Percentiles rank a stretch among this genome's conserved stretches.
These are phyloP conservation scores for Actinemys pallida DNA, from an alignment of 2,113 vertebrate genomes.

Conservation along the genomic window DNA sequence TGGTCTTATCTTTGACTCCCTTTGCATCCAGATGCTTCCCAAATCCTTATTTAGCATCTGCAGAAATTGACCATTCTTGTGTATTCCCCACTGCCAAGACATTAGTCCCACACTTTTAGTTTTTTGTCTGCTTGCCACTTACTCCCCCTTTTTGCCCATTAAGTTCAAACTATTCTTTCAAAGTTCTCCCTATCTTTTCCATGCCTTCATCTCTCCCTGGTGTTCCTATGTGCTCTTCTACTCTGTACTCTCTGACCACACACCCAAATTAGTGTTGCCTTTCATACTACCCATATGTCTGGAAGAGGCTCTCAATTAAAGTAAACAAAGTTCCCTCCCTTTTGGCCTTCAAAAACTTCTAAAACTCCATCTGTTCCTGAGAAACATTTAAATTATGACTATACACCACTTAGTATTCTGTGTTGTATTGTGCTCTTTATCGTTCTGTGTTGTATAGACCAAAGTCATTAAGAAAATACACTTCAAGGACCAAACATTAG, in stretches of 20 bases:
- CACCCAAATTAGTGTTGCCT: background rate
- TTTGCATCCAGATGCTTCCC: constrained; percentile 55
- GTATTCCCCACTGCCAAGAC: constrained; percentile 14
- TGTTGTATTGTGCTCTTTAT: background rate
- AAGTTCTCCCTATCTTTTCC: background rate
- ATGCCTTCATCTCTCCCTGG: background rate
- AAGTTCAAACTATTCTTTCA: background rate
- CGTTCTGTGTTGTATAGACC: background rate
- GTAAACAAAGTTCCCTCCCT: constrained; percentile 16
- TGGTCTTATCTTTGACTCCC: constrained; percentile 11
- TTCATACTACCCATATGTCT: background rate
- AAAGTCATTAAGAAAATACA: background rate
- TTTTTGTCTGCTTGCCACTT: constrained; percentile 6
- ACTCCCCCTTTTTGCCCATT: background rate
- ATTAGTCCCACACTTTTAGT: background rate
- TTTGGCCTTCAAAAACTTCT: background rate
- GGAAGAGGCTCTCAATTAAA: constrained; percentile 1
- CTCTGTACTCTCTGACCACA: background rate
- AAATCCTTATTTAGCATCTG: constrained; percentile 45
- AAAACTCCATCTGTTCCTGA: constrained; percentile 6
- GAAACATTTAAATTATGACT: background rate
- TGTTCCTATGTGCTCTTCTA: background rate
- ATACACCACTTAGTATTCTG: background rate
- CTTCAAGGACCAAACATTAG: background rate
- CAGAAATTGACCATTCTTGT: constrained; percentile 28